Evolutionary conservation across 2,113 vertebrate genomes (phyloP).

Genomic region (Hypomesus transpacificus): DNA sequence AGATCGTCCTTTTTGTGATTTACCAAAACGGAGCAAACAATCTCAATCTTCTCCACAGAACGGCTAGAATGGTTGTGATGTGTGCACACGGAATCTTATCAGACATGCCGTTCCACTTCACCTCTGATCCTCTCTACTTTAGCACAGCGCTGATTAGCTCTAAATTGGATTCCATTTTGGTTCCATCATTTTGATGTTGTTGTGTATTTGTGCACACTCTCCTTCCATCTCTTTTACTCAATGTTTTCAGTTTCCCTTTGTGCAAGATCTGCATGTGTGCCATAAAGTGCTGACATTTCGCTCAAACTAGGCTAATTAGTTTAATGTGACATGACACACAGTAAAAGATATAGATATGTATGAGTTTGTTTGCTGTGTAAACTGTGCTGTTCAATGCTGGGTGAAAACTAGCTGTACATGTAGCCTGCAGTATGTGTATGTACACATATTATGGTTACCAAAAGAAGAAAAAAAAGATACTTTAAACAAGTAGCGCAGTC

Average conservation of each 20-base stretch:
- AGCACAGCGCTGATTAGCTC: conserved; percentile 45
- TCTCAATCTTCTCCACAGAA: conserved; percentile 31
- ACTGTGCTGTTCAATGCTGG: too few relatives aligned
- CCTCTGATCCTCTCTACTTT: conserved; percentile 38
- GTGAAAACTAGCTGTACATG: too few relatives aligned
- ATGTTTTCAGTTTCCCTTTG: conserved; percentile 22
- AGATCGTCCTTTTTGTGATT: conserved; percentile 35
- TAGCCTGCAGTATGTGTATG: too few relatives aligned
- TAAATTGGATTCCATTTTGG: conserved; percentile 52
- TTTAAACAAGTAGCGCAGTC: background rate
- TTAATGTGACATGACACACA: conserved; percentile 35
- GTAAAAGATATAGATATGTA: too few relatives aligned
- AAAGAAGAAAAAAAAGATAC: too few relatives aligned
- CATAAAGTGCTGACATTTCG: conserved; percentile 30
- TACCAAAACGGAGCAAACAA: conserved; percentile 28
- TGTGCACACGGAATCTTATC: conserved; percentile 51
- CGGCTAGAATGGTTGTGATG: conserved; percentile 38
- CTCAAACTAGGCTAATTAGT: conserved; percentile 19
- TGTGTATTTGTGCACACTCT: conserved; percentile 45
- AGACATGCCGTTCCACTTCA: conserved; percentile 52
- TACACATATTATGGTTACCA: too few relatives aligned
- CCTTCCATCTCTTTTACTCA: conserved; percentile 12
- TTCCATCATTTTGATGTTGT: conserved; percentile 45
- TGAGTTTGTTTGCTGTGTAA: too few relatives aligned
- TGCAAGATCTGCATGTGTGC: conserved; percentile 33